These are phyloP conservation scores for Agrotis puta DNA, from an alignment of 2,888 invertebrate genomes.

Conservation along the genomic window DNA sequence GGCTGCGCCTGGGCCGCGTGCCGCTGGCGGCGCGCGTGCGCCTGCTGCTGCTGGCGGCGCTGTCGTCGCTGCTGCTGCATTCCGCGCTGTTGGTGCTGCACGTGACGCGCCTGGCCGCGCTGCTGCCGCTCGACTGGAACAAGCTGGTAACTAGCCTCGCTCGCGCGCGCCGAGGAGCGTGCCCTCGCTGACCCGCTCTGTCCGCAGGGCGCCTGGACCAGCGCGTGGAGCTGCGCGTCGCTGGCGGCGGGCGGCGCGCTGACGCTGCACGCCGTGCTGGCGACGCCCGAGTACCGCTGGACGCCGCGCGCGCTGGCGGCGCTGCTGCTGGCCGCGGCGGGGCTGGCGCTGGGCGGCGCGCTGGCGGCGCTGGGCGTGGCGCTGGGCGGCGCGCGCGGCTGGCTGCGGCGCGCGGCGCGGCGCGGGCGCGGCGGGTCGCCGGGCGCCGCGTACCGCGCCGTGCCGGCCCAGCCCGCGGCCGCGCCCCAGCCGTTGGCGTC, in stretches of 20 bases:
- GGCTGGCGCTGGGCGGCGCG: conserved; percentile 69
- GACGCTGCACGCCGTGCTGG: conserved; percentile 68
- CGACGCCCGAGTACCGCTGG: conserved; percentile 63
- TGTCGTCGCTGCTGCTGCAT: conserved; percentile 84
- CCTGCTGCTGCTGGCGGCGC: conserved; percentile 83
- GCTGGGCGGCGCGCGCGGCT: conserved; percentile 60
- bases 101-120: conserved; percentile 80
- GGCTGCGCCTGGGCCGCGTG: conserved; percentile 73
- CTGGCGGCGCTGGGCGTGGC: conserved; percentile 58
- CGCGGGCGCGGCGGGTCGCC: conserved; percentile 58
- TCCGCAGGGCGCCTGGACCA: conserved; percentile 54
- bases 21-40: conserved; percentile 77
- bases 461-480: conserved; percentile 54
- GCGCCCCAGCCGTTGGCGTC: conserved; percentile 60
- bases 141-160: conserved; percentile 67
- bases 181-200: not conserved
- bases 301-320: conserved; percentile 41
- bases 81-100: conserved; percentile 79
- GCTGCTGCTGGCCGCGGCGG: conserved; percentile 41
- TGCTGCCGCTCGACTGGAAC: conserved; percentile 86
- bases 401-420: conserved; percentile 44
- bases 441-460: conserved; percentile 64
- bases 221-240: conserved; percentile 49
- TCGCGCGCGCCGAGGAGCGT: not conserved
- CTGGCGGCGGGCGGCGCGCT: conserved; percentile 68